Evolutionary conservation across 2,113 vertebrate species (phyloP).

Genomic region (Cathartes aura): DNA sequence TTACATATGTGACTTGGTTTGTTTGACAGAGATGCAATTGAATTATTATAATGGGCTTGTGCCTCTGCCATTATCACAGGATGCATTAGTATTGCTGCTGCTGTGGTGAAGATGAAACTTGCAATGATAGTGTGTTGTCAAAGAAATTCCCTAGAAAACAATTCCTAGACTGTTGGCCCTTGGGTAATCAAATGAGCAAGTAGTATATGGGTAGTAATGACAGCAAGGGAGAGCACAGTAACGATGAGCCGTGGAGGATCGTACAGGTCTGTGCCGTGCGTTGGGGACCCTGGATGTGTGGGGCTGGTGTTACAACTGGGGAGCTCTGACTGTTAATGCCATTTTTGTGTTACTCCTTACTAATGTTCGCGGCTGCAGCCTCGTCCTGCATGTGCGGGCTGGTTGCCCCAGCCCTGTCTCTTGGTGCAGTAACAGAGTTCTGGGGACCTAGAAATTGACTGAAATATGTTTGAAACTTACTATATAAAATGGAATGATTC

Average conservation of each 20-base stretch:
- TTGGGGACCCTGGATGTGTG: background rate
- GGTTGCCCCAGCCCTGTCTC: background rate
- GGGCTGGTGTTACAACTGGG: background rate
- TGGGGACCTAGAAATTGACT: background rate
- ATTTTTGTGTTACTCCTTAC: background rate
- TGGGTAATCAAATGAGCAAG: background rate
- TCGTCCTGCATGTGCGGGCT: accelerated
- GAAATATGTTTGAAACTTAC: accelerated
- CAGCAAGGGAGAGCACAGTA: background rate
- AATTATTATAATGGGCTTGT: background rate
- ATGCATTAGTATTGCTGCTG: background rate
- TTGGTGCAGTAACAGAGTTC: background rate
- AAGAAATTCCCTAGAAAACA: conserved; percentile 17
- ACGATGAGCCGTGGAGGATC: background rate
- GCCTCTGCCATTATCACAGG: background rate
- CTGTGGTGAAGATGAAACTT: background rate
- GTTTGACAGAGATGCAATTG: background rate
- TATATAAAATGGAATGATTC: background rate
- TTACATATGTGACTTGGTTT: accelerated
- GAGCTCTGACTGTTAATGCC: background rate
- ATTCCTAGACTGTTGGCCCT: background rate
- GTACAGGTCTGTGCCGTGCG: background rate
- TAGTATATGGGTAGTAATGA: background rate
- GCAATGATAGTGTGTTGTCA: background rate
- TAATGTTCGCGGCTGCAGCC: no score